These are phyloP conservation scores for Hypomecis atomaria DNA, from an alignment of 2,888 invertebrate species.

Conservation along the genomic window DNA sequence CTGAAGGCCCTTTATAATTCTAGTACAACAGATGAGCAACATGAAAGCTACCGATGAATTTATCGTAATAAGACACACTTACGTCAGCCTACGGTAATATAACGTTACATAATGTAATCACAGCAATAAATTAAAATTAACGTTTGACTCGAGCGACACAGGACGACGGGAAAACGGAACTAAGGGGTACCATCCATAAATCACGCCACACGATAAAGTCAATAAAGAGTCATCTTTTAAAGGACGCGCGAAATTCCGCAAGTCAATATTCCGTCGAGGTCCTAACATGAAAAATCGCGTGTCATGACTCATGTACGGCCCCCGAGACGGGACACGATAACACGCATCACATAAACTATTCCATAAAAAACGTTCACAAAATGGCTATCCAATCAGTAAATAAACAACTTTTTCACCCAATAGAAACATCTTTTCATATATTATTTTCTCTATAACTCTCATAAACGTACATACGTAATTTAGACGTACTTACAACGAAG, in stretches of 20 bases:
- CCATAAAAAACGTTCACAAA: conserved; percentile 42
- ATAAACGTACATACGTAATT: conserved; percentile 74
- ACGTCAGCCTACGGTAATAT: conserved; percentile 52
- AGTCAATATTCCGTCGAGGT: too few relatives aligned
- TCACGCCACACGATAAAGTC: too few relatives aligned
- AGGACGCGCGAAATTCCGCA: too few relatives aligned
- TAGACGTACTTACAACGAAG: conserved; percentile 76
- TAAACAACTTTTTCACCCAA: conserved; percentile 78
- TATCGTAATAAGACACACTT: conserved; percentile 51
- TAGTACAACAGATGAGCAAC: conserved; percentile 25
- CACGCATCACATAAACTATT: conserved; percentile 75
- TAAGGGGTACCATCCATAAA: conserved; percentile 36
- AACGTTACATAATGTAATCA: conserved; percentile 79
- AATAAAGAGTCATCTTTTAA: too few relatives aligned
- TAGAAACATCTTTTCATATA: conserved; percentile 82
- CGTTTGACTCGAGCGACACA: conserved; percentile 68
- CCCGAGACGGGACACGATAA: conserved; percentile 67
- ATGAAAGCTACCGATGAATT: conserved; percentile 39
- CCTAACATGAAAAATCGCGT: too few relatives aligned
- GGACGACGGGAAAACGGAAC: conserved; percentile 73
- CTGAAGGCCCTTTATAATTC: neutral
- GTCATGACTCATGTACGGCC: too few relatives aligned
- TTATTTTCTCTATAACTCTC: conserved; percentile 79
- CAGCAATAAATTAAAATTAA: conserved; percentile 80
- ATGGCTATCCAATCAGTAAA: conserved; percentile 74